phyloP scores from a whole-genome alignment of 2,113 vertebrate species.

The Hepsetus odoe region DNA sequence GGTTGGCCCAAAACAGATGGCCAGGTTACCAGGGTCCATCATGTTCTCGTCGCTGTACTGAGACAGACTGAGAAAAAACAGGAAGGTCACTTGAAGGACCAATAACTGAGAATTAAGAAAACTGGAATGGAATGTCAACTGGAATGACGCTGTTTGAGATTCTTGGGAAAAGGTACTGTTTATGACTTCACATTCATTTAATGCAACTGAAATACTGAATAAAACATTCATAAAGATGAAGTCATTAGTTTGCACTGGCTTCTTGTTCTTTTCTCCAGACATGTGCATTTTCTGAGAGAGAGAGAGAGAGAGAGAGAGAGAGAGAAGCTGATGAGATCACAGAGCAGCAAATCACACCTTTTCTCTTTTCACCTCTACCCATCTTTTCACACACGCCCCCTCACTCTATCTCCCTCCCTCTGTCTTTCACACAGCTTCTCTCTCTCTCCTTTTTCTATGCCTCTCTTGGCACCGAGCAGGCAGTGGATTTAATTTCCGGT shows the following conservation, averaged over 20 bases:
- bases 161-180: too few species aligned
- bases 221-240: not conserved
- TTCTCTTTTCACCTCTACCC: slow-evolving; percentile 53
- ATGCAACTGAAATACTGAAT: not conserved
- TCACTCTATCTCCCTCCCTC: slow-evolving; percentile 48
- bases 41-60: slow-evolving; percentile 99
- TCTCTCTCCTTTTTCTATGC: slow-evolving; percentile 1
- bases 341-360: slow-evolving; percentile 55
- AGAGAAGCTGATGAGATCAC: slow-evolving; percentile 45
- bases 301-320: too few species aligned
- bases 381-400: slow-evolving; percentile 52
- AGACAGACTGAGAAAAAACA: slow-evolving; percentile 80
- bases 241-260: not conserved
- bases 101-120: not conserved
- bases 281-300: not conserved
- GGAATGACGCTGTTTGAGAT: not conserved
- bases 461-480: slow-evolving; percentile 36
- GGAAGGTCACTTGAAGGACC: slow-evolving; percentile 1
- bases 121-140: too few species aligned
- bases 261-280: slow-evolving; percentile 2
- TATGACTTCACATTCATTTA: not conserved
- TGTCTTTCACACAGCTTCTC: slow-evolving; percentile 16
- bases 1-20: slow-evolving; percentile 97
- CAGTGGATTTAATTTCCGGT: slow-evolving; percentile 51
- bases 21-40: slow-evolving; percentile 98